Evolutionary conservation across 1,140 invertebrate species (phyloP).

Genomic region (Lerema accius): DNA sequence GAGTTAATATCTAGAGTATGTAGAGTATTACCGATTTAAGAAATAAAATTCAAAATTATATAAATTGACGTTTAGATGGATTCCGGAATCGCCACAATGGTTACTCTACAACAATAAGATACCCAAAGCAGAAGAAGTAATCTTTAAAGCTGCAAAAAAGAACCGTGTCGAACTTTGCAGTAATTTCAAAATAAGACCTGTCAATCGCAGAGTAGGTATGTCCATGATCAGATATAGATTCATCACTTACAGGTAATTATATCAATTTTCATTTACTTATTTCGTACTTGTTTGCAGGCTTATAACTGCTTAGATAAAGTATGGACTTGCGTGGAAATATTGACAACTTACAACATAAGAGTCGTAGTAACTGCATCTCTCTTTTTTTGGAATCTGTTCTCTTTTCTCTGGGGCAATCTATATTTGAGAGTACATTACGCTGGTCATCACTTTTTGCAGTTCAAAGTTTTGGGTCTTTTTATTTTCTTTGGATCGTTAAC

Average conservation of each 20-base stretch:
- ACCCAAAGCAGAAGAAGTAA: conserved; percentile 85
- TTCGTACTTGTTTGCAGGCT: conserved; percentile 54
- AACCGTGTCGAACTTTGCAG: conserved; percentile 59
- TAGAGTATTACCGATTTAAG: neutral
- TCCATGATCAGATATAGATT: conserved; percentile 38
- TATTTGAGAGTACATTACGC: conserved; percentile 53
- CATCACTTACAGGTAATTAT: conserved; percentile 8
- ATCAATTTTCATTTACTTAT: neutral
- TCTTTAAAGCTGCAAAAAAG: conserved; percentile 86
- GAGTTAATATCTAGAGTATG: too few relatives aligned
- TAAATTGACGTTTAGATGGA: conserved; percentile 84
- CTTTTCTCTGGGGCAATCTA: conserved; percentile 60
- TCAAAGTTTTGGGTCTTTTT: conserved; percentile 50
- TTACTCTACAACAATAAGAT: conserved; percentile 88
- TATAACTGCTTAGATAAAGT: conserved; percentile 63
- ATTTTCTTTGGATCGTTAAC: conserved; percentile 47
- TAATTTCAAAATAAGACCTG: conserved; percentile 72
- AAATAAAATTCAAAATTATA: neutral
- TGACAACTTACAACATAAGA: conserved; percentile 58
- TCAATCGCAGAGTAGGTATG: conserved; percentile 69
- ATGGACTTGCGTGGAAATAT: conserved; percentile 56
- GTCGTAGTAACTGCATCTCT: conserved; percentile 41
- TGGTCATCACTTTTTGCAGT: conserved; percentile 34
- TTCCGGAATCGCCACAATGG: conserved; percentile 93
- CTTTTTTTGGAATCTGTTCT: conserved; percentile 58